Evolutionary conservation across 2,113 vertebrate species (phyloP), one percentile per base, ranked within the genome.

Genomic region (Labeo catla): DNA sequence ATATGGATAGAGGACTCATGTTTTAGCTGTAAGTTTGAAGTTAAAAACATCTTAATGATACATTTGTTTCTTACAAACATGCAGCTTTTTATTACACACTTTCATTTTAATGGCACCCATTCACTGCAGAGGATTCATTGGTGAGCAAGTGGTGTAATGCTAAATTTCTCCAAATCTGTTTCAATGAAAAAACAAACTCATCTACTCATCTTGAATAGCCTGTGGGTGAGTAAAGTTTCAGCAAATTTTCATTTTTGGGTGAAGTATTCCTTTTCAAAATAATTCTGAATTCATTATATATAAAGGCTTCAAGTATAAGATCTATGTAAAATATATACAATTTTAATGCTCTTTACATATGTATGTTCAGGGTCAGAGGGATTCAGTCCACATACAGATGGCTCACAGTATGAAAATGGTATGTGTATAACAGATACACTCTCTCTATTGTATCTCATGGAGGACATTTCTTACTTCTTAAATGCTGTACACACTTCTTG

Each of bases 381-480:
- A 85, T 21, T 59, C 28, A 10, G 63, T 78, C 28, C 83, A 66
- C 57, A 61, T 9, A 61, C 57, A 61, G 57, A 61, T 61, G 57
- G 57, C 57, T 61, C 57, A 61, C 86, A 81, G 49, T 65, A 78
- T 86, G 86, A 87, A n/a, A 84, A 72, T 12, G 87, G 89, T 90
- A 78, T 43, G 74, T 86, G n/a, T 19, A 54, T 66, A 23, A 74
- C 63, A 19, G 34, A 49, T 2, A 28, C 28, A 28, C 28, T 73
- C 65, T 12, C 12, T 54, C 19, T 3, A 7, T 47, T 8, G 23
- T 9, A 23, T 73, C 28, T 49, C 68, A 16, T 65, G 52, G 9
- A n/a, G 36, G 36, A 74, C 12, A 7, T 61, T 80, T 80, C 21
- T 45, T 39, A n/a, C 54, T 77, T 59, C n/a, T 59, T 49, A 45